Conservation (phyloP, 2,113 vertebrate genomes). For the Otolemur garnettii region DNA sequence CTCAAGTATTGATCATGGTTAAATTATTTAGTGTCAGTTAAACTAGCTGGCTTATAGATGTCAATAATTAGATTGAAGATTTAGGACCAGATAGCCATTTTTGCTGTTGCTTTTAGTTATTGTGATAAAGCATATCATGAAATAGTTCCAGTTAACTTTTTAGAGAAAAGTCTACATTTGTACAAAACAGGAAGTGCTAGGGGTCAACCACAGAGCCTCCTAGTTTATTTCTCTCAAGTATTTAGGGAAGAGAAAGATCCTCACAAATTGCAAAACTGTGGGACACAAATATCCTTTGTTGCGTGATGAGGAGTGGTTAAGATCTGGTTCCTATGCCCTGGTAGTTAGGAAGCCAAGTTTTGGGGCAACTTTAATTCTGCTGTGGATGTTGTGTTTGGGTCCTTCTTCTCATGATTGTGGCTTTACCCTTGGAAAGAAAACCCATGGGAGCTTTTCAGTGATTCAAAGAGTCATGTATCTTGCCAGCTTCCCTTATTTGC, state of each 20-base stretch:
- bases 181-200: constrained; percentile 9
- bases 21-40: constrained; percentile 27
- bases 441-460: not conserved
- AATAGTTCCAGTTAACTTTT: not conserved
- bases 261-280: constrained; percentile 23
- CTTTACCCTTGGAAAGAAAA: constrained; percentile 24
- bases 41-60: constrained; percentile 47
- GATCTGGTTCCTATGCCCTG: not conserved
- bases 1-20: constrained; percentile 10
- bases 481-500: not conserved
- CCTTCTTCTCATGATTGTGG: not conserved
- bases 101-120: not conserved
- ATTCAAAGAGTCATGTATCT: not conserved
- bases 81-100: constrained; percentile 8
- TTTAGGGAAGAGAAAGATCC: constrained; percentile 43
- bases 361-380: not conserved
- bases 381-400: not conserved
- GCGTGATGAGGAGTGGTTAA: not conserved
- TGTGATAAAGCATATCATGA: not conserved
- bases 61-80: not conserved
- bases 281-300: not conserved
- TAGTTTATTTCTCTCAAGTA: not conserved
- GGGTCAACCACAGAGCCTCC: not conserved
- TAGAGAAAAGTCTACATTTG: not conserved
- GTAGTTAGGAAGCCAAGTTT: not conserved